Evolutionary conservation across 2,113 vertebrate species (phyloP).

Genomic region (Neogobius melanostomus): DNA sequence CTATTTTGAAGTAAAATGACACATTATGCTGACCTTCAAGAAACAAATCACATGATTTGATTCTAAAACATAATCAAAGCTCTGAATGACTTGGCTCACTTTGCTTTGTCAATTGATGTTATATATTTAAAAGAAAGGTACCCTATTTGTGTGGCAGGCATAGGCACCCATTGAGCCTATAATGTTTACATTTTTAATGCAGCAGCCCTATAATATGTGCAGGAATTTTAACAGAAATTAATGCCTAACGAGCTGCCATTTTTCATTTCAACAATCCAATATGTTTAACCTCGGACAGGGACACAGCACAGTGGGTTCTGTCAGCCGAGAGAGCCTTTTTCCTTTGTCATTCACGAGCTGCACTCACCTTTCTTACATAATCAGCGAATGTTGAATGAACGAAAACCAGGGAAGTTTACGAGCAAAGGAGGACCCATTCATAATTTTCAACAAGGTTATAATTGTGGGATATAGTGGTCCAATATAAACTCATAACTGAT

Average conservation of each 20-base stretch:
- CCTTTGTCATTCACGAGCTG: slow-evolving; percentile 34
- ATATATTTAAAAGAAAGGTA: no score
- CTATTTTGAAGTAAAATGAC: no score
- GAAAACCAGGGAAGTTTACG: slow-evolving; percentile 1
- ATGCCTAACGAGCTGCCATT: background rate
- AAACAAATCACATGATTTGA: no score
- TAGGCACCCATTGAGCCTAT: no score
- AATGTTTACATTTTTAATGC: background rate
- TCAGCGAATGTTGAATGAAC: slow-evolving; percentile 19
- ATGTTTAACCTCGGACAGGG: background rate
- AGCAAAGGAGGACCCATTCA: slow-evolving; percentile 30
- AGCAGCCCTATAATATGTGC: background rate
- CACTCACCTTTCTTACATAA: slow-evolving; percentile 58
- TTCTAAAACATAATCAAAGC: no score
- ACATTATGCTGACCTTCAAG: no score
- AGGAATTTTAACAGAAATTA: no score
- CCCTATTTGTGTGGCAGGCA: no score
- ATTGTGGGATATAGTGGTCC: no score
- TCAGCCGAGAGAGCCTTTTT: background rate
- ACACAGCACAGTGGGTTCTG: background rate
- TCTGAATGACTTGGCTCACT: no score
- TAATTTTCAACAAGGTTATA: background rate
- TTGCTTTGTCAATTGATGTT: no score
- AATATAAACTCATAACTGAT: no score
- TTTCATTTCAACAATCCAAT: background rate